A percentile compares a stretch with the other conserved stretches of the same genome.
These are phyloP conservation scores for Lepidochrysops patricia DNA, from an alignment of 2,888 invertebrate species.

Conservation along the genomic window DNA sequence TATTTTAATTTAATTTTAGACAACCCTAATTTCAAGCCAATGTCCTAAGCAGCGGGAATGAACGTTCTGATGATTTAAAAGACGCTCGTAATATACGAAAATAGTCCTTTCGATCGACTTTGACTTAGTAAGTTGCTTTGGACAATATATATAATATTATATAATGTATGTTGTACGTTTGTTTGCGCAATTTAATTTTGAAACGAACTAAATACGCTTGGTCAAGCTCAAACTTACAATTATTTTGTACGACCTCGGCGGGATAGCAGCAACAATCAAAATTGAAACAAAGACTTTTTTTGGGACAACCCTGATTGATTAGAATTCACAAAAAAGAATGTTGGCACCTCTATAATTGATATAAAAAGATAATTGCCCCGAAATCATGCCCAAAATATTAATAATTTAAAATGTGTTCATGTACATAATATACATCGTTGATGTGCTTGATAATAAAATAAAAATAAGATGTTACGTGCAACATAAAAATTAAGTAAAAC, in stretches of 20 bases:
- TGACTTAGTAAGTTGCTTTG: conserved; percentile 33
- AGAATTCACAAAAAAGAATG: not conserved
- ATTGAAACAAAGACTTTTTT: not conserved
- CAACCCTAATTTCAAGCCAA: conserved; percentile 41
- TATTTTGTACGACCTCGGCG: too few relatives aligned
- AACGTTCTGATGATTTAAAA: conserved; percentile 61
- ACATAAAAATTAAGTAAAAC: conserved; percentile 2
- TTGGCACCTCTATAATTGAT: not conserved
- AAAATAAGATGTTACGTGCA: not conserved
- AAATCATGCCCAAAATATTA: not conserved
- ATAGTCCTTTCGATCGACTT: conserved; percentile 48
- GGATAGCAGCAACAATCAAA: too few relatives aligned
- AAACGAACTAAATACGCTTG: not conserved
- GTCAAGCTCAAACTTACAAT: too few relatives aligned
- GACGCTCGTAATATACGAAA: conserved; percentile 50
- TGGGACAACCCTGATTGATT: not conserved
- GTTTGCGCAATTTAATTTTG: not conserved
- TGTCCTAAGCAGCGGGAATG: conserved; percentile 48
- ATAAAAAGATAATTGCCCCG: not conserved
- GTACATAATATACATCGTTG: not conserved
- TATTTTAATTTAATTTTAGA: conserved; percentile 9
- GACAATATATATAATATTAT: too few relatives aligned
- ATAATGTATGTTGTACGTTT: not conserved
- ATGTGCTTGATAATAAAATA: not conserved
- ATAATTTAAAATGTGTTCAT: not conserved